Conservation (phyloP, 1,140 invertebrate species). For the Drosophila micromelanica region DNA sequence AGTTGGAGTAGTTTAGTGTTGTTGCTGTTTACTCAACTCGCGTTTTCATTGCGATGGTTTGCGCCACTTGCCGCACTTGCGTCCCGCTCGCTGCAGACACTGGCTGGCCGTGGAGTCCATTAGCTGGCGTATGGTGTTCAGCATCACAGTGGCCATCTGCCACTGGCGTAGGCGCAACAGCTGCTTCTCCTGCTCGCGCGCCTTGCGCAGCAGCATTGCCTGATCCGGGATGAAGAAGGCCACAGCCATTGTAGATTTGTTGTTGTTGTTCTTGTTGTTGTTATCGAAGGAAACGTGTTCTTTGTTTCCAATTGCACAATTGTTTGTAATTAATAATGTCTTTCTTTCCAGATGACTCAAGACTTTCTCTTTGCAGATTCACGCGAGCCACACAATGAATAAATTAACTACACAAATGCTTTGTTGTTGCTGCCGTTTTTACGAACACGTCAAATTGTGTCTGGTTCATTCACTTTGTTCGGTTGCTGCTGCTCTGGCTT, state of each 20-base stretch:
- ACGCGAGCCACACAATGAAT: slow-evolving; percentile 57
- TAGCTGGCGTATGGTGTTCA: slow-evolving; percentile 65
- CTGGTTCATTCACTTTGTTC: slow-evolving; percentile 71
- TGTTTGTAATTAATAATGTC: slow-evolving; percentile 46
- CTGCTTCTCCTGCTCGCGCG: slow-evolving; percentile 71
- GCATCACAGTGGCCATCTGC: slow-evolving; percentile 68
- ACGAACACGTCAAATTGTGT: slow-evolving; percentile 45
- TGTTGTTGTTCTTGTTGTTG: slow-evolving; percentile 23
- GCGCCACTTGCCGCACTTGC: slow-evolving; percentile 68
- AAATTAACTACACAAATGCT: slow-evolving; percentile 64
- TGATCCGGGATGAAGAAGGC: slow-evolving; percentile 80
- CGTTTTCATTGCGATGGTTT: slow-evolving; percentile 66
- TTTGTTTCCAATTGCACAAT: slow-evolving; percentile 73
- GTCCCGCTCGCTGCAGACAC: slow-evolving; percentile 54
- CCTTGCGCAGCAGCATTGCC: slow-evolving; percentile 65
- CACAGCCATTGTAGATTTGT: slow-evolving; percentile 68
- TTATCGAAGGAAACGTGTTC: slow-evolving; percentile 39
- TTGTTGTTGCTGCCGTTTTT: slow-evolving; percentile 45
- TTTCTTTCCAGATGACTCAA: slow-evolving; percentile 60
- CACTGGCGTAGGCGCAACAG: slow-evolving; percentile 70
- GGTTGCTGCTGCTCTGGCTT: slow-evolving; percentile 19
- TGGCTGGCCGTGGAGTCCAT: slow-evolving; percentile 51
- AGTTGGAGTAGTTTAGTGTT: slow-evolving; percentile 11
- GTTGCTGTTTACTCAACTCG: slow-evolving; percentile 39
- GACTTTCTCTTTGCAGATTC: slow-evolving; percentile 70